phyloP scores from a whole-genome alignment of 1,140 invertebrate species.

The Cyclargus thomasi region DNA sequence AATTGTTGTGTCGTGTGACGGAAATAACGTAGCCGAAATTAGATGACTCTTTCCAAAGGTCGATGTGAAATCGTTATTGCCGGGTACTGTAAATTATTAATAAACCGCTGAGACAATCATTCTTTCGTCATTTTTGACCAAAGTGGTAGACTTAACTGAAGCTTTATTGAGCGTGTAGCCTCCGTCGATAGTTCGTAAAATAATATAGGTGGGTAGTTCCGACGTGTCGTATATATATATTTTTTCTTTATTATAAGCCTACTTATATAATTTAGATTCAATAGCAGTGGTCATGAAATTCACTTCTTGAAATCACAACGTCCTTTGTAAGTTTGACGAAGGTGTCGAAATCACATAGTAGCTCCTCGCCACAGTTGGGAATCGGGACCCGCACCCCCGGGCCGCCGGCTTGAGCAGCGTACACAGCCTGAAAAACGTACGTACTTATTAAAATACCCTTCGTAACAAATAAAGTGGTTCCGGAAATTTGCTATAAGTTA shows the following conservation, averaged over 20 bases:
- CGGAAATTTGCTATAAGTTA: background rate
- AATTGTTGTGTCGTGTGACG: too few species aligned
- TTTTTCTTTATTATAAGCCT: background rate
- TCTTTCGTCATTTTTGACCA: too few species aligned
- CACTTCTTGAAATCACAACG: slow-evolving; percentile 30
- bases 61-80: too few species aligned
- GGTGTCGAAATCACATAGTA: slow-evolving; percentile 50
- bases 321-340: slow-evolving; percentile 45
- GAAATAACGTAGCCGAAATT: too few species aligned
- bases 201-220: too few species aligned
- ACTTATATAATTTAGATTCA: background rate
- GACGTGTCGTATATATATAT: too few species aligned
- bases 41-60: too few species aligned
- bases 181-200: too few species aligned
- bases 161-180: too few species aligned
- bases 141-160: too few species aligned
- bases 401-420: slow-evolving; percentile 29
- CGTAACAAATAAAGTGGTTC: background rate
- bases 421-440: slow-evolving; percentile 21
- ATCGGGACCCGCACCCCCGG: slow-evolving; percentile 39
- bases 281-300: slow-evolving; percentile 40
- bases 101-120: too few species aligned
- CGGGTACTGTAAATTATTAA: too few species aligned
- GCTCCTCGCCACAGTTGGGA: slow-evolving; percentile 41
- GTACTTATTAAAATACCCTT: background rate